Evolutionary conservation across 1,140 invertebrate genomes (phyloP), one percentile per base, ranked within the genome.

Genomic region (Pseudomyrmex flavicornis): DNA sequence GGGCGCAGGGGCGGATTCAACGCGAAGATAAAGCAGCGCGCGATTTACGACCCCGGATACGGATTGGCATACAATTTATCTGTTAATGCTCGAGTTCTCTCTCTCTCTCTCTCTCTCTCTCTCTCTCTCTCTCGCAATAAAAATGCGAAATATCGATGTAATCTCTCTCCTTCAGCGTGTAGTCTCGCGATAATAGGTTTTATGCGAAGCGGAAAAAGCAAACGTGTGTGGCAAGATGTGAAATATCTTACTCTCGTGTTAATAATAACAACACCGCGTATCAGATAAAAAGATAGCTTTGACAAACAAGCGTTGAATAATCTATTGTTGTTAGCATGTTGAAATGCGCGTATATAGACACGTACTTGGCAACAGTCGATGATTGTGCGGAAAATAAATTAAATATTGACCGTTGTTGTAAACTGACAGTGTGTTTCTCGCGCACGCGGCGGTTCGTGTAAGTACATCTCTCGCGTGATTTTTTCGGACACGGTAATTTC

Each of bases 1-100:
- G 79, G 72, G 48, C 44, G 59, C 72, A 82, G 79, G 62, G 15
- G 68, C 54, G 26, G 20, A 74, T 83, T 77, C 20, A 68, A 20
- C 59, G 82, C 68, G 56, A 22, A 15, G 12, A 70, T 72, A 80
- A 72, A 50, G 44, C 10, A 22, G 44, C 20, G 44, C 20, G 13
- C 13, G 52, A 77, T 77, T 80, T 72, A 70, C 15, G 56, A 80
- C 54, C 35, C 35, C 75, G 63, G 63, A 59, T 59, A 35, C 48
- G 58, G 56, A 72, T 72, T 9, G 5, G 56, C 26, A 54, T 46
- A 35, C 58, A 46, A 48, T 58, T 70, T 70, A 48, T 35, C 17
- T 12, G n/a, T 48, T 63, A 63, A 59, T 46, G 20, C 62, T 56
- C 54, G 10, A 58, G 20, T 61, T 44, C n/a, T 26, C 15, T 50